Conservation (phyloP, 2,888 invertebrate species). For the Phengaris arion region DNA sequence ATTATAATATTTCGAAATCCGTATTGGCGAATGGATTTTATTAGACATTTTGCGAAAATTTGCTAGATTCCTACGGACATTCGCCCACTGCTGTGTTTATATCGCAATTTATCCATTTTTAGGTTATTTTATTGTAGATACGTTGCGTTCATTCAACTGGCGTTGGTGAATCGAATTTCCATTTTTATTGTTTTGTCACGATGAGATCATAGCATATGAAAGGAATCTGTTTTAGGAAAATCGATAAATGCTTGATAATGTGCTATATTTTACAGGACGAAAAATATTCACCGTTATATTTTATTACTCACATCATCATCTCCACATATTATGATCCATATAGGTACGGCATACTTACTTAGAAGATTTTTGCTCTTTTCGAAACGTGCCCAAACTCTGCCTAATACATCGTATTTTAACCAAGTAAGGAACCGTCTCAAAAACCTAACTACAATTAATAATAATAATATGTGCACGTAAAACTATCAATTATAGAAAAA, state of each 20-base stretch:
- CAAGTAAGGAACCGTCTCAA: no score
- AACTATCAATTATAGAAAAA: no score
- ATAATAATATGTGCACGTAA: no score
- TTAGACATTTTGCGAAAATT: constrained; percentile 57
- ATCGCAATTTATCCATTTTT: constrained; percentile 49
- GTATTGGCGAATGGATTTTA: constrained; percentile 48
- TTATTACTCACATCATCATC: not conserved
- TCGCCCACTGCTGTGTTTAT: constrained; percentile 50
- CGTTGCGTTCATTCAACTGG: constrained; percentile 48
- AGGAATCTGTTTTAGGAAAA: not conserved
- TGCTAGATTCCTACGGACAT: constrained; percentile 52
- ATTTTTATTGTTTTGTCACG: constrained; percentile 21
- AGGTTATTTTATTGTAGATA: constrained; percentile 48
- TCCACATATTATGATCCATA: not conserved
- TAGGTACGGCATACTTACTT: not conserved
- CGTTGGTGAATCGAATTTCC: constrained; percentile 26
- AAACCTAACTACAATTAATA: no score
- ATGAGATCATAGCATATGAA: constrained; percentile 23
- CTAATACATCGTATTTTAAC: no score
- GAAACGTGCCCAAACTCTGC: no score
- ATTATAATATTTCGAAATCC: constrained; percentile 40
- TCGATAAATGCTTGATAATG: constrained; percentile 2
- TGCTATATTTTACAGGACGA: not conserved
- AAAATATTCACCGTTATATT: not conserved
- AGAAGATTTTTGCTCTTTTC: no score